Percentiles rank a stretch among this genome's conserved stretches.
Conservation (phyloP, 2,888 invertebrate genomes). For the Lingula anatina region DNA sequence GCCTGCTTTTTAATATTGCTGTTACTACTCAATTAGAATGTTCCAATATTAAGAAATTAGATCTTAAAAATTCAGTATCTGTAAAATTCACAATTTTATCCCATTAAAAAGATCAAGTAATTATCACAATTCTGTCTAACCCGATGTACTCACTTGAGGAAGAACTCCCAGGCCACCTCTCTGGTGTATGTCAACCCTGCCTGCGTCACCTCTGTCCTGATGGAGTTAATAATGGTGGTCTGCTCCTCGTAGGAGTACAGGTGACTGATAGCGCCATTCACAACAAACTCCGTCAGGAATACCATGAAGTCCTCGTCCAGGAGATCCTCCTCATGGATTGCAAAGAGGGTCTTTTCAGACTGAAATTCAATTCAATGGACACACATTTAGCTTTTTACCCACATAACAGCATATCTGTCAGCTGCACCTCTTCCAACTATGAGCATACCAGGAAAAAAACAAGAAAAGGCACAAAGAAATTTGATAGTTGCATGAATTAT, state of each 20-base stretch:
- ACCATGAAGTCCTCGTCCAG: slow-evolving; percentile 45
- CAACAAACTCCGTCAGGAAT: slow-evolving; percentile 47
- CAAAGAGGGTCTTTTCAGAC: slow-evolving; percentile 46
- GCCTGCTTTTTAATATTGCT: too few relatives aligned
- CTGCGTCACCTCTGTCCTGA: slow-evolving; percentile 50
- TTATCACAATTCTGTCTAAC: slow-evolving; percentile 47
- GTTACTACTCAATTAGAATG: too few relatives aligned
- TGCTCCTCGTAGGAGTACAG: slow-evolving; percentile 49
- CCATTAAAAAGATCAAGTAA: slow-evolving; percentile 46
- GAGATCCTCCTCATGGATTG: slow-evolving; percentile 47
- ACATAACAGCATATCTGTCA: too few relatives aligned
- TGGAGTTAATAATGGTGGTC: slow-evolving; percentile 51
- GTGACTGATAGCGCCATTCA: slow-evolving; percentile 43
- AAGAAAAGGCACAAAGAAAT: background rate
- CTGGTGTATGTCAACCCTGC: slow-evolving; percentile 49
- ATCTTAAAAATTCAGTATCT: too few relatives aligned
- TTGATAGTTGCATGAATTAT: background rate
- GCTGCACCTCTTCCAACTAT: background rate
- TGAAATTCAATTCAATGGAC: slow-evolving; percentile 17
- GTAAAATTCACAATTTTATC: slow-evolving; percentile 32
- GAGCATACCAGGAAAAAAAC: background rate
- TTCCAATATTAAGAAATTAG: too few relatives aligned
- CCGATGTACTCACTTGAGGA: slow-evolving; percentile 32
- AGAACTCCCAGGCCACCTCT: slow-evolving; percentile 52
- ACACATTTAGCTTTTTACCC: too few relatives aligned